Base-by-base conservation (phyloP, 2,888 invertebrate species). In the Drosophila mimetica region DNA sequence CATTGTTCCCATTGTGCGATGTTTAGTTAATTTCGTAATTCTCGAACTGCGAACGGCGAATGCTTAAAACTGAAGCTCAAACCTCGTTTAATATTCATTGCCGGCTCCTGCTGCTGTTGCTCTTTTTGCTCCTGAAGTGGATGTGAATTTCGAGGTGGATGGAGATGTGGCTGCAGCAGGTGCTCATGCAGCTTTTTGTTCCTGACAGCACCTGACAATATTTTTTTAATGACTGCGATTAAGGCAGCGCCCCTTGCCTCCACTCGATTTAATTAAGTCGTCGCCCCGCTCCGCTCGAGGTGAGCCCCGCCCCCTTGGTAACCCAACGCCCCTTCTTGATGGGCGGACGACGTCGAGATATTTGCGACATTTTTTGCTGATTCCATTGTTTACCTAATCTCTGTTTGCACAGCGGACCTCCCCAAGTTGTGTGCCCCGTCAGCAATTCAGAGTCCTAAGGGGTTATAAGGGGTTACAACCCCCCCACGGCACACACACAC, bases 211-310 rank as follows among this genome's bases (percentile, higher is more conserved):
- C 86, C 65, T 77, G 83, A 70, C 88, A 86, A 88, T 83, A 86
- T 86, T 88, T 75, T 88, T 87, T 88, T 84, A 84, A 87, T 85
- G 83, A 59, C 70, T 1, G 60, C 88, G 84, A 88, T 88, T 84
- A 88, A 84, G 85, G 69, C 55, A 55, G 16, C 65, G 73, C 69
- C 63, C 50, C 41, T 22, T 30, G 37, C 16, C n/a, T 47, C 37
- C 71, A 55, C 71, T 74, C 71, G 76, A 74, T 86, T 89, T 86
- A 89, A 86, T 86, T 86, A 86, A 88, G 86, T 82, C 73, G 86
- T 84, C 86, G 65, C 60, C 48, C 20, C 28, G 22, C 34, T 42
- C 16, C 51, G 20, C 41, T 20, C 36, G 22, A 52, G 37, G 16
- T 48, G 70, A 22, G 52, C 25, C 48, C 51, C 52, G 30, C 51